Base-by-base conservation (phyloP, 1,140 invertebrate genomes). In the Onthophagus taurus region DNA sequence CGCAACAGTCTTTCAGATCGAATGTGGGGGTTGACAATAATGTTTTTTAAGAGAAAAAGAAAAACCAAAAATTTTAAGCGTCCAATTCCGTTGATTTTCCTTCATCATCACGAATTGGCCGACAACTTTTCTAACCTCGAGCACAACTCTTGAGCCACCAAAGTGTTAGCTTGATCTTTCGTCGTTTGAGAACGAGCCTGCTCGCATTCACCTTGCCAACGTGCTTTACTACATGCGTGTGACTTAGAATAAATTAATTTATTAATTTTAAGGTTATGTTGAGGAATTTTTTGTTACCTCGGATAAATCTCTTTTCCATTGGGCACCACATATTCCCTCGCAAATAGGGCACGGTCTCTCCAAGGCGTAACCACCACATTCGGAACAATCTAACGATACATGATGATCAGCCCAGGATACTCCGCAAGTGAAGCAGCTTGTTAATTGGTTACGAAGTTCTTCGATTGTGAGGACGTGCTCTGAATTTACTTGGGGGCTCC, bases 361-460 rank as follows among this genome's bases (percentile, higher is more conserved):
- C 49, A 88, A 65, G 20, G 82, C 80, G 55, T 86, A 89, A 33
- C 85, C 85, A 24, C 85, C 86, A 61, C 86, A 89, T 63, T 89
- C 86, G 21, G 72, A 70, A 64, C 85, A 89, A 59, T 85, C 84
- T 6, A 85, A 62, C 3, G 82, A 84, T 11, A 85, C 80, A 55
- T 88, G 83, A 44, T 83, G 75, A 53, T 87, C 80, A 50, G 72
- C 75, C 86, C 86, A 89, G 53, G 79, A 83, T 2, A 88, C 83
- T 16, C 85, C 84, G 65, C 85, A 89, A 64, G 78, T 81, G 60
- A 83, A 84, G 59, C 82, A 85, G 36, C 80, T 83, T 55, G 77
- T 76, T 47, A 82, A 68, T 52, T 83, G 79, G 29, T 75, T 70
- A 36, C 80, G 72, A 42, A 85, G 63, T 56, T 82, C 80, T 63